phyloP scores from a whole-genome alignment of 2,888 invertebrate species.

The Sisyra nigra region DNA sequence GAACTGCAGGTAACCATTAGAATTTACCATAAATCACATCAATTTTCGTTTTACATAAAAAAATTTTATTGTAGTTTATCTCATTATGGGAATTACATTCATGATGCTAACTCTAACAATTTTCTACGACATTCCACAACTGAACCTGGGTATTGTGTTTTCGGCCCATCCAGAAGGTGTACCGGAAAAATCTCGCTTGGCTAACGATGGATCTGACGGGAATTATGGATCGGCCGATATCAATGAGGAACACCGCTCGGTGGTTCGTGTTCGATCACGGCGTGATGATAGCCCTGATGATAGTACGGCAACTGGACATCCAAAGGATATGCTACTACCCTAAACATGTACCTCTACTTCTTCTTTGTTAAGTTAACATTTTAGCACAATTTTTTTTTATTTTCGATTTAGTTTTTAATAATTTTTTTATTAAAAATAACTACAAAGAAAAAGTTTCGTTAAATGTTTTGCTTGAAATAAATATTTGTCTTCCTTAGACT shows the following conservation, averaged over 20 bases:
- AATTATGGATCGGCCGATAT: constrained; percentile 28
- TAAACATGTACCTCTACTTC: constrained; percentile 21
- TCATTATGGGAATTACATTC: constrained; percentile 64
- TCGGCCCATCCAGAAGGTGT: constrained; percentile 33
- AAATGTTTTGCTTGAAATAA: too few relatives aligned
- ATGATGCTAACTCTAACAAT: constrained; percentile 73
- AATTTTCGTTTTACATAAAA: neutral
- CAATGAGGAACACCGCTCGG: constrained; percentile 37
- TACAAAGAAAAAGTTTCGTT: too few relatives aligned
- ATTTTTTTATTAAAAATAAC: too few relatives aligned
- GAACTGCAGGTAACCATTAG: constrained; percentile 47
- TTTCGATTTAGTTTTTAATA: too few relatives aligned
- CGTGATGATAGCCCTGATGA: constrained; percentile 54
- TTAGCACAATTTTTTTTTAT: too few relatives aligned
- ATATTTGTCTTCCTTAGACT: too few relatives aligned
- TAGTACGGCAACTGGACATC: constrained; percentile 45
- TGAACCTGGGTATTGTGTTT: constrained; percentile 68
- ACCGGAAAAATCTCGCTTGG: constrained; percentile 48
- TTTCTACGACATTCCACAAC: constrained; percentile 78
- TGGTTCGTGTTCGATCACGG: constrained; percentile 44
- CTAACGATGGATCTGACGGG: constrained; percentile 29
- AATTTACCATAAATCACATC: too few relatives aligned
- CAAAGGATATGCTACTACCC: constrained; percentile 36
- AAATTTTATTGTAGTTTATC: constrained; percentile 39
- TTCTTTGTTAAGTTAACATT: too few relatives aligned